These are phyloP conservation scores for Heteractis magnifica DNA, from an alignment of 92 coral and sea anemone species.

Conservation along the genomic window DNA sequence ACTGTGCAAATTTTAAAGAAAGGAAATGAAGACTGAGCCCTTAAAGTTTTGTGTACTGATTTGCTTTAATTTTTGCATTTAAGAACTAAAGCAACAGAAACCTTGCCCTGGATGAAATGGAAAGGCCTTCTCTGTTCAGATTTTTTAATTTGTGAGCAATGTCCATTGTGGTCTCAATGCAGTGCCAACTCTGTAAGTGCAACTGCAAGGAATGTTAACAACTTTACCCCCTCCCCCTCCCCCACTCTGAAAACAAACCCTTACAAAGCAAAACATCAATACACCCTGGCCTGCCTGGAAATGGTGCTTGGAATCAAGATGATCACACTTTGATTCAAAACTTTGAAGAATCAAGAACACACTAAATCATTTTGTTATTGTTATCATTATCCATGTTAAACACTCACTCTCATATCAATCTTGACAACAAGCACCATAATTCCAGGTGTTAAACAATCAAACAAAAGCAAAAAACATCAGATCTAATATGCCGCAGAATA, in stretches of 20 bases:
- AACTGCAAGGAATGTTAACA: constrained; percentile 94
- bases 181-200: constrained; percentile 96
- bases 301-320: constrained; percentile 15
- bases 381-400: neutral
- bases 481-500: constrained; percentile 19
- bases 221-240: constrained; percentile 67
- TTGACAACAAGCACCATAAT: constrained; percentile 19
- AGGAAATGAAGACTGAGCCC: neutral
- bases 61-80: constrained; percentile 4
- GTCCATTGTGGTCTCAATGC: constrained; percentile 91
- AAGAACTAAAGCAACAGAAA: constrained; percentile 29
- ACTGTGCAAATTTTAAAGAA: neutral
- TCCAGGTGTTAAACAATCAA: constrained; percentile 2
- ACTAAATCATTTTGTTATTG: neutral
- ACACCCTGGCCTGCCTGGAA: neutral
- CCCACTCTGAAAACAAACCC: constrained; percentile 15
- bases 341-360: neutral
- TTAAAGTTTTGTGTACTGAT: neutral
- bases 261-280: constrained; percentile 25
- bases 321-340: neutral
- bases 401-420: neutral
- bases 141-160: constrained; percentile 90
- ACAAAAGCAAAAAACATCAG: neutral
- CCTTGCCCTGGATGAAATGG: constrained; percentile 37
- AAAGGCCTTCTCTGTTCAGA: constrained; percentile 33